These are phyloP conservation scores for Theropithecus gelada DNA, from an alignment of 2,113 vertebrate species.

Conservation along the genomic window DNA sequence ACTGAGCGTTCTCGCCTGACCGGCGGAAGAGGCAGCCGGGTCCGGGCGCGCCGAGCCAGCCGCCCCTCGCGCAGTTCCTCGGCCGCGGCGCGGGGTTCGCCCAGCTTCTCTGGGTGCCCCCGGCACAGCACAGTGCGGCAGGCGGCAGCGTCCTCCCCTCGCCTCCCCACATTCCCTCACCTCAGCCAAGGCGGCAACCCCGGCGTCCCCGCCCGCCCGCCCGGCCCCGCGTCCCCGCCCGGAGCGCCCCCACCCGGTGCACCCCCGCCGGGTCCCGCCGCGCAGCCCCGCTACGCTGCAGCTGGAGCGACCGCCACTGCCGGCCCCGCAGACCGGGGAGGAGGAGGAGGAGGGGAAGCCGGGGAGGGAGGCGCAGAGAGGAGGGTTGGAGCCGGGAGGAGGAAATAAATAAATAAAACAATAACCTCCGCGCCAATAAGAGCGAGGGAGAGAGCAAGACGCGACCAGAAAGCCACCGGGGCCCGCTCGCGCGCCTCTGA, in stretches of 20 bases:
- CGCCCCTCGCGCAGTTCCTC: neutral
- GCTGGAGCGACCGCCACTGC: neutral
- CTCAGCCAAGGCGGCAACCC: neutral
- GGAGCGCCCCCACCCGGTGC: neutral
- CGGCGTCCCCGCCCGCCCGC: neutral
- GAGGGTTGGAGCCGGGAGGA: constrained; percentile 29
- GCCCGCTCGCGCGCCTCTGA: constrained; percentile 48
- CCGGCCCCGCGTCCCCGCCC: neutral
- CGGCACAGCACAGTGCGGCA: neutral
- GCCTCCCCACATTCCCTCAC: neutral
- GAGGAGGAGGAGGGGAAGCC: neutral
- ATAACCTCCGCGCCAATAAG: constrained; percentile 84
- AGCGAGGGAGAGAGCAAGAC: constrained; percentile 74
- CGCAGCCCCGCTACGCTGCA: neutral
- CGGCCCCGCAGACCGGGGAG: neutral
- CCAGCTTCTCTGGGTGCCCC: neutral
- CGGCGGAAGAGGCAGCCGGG: neutral
- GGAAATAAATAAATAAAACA: constrained; percentile 84
- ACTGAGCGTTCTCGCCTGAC: neutral
- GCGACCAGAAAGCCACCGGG: constrained; percentile 59
- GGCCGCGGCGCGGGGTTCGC: neutral
- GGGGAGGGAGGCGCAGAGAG: neutral
- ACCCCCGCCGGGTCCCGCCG: constrained; percentile 3
- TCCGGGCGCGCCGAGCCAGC: neutral
- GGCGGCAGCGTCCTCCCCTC: neutral